Conservation (phyloP, 2,797 vertebrate genomes). For the Synanceia verrucosa region DNA sequence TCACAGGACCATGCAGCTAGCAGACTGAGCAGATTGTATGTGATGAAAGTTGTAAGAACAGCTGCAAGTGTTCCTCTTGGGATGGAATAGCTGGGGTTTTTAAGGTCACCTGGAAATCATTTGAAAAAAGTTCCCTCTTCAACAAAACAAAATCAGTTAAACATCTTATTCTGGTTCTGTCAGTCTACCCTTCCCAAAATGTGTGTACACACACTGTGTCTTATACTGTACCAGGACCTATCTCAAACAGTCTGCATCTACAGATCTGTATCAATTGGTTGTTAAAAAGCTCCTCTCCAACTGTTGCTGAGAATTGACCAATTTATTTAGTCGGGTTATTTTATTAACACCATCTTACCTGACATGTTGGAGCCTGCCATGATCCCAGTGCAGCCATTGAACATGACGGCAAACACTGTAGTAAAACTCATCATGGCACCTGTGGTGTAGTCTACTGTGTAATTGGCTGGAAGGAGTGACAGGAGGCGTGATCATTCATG, state of each 20-base stretch:
- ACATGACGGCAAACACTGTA: constrained; percentile 86
- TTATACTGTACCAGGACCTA: neutral
- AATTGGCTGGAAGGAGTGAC: constrained; percentile 70
- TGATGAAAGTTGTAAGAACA: constrained; percentile 83
- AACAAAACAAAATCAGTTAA: neutral
- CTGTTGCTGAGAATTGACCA: neutral
- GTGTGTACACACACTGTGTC: neutral
- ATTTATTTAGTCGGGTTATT: neutral
- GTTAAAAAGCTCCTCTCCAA: neutral
- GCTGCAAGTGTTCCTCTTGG: constrained; percentile 85
- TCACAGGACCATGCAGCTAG: constrained; percentile 84
- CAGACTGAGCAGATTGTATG: constrained; percentile 84
- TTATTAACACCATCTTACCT: constrained; percentile 61
- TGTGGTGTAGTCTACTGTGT: constrained; percentile 86
- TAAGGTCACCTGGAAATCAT: constrained; percentile 82
- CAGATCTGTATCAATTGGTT: neutral
- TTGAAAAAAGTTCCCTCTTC: neutral
- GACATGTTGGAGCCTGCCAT: constrained; percentile 91
- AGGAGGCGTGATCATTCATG: neutral
- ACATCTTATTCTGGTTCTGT: neutral
- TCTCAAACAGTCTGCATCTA: neutral
- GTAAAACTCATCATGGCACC: constrained; percentile 84
- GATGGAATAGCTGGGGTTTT: constrained; percentile 86
- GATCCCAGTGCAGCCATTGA: constrained; percentile 89
- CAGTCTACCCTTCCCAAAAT: neutral